Percentiles rank a stretch among this genome's conserved stretches.
Evolutionary conservation across 2,888 invertebrate species (phyloP).

Genomic region (Aphodius granarius): DNA sequence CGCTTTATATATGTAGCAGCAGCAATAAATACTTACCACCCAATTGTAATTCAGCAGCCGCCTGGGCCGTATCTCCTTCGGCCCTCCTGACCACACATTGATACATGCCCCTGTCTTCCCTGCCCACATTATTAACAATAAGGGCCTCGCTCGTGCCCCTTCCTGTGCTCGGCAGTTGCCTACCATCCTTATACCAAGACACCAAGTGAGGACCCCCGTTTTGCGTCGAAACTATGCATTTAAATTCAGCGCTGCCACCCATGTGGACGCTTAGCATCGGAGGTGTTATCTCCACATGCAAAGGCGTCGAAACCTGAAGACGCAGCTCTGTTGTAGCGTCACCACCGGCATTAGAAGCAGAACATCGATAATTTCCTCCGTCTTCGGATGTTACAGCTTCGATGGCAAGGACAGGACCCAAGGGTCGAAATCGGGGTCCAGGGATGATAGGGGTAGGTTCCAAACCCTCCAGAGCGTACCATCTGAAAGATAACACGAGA

Average conservation of each 20-base stretch:
- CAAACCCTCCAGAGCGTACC: slow-evolving; percentile 68
- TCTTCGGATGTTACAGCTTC: slow-evolving; percentile 73
- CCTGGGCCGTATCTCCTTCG: slow-evolving; percentile 76
- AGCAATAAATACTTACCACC: slow-evolving; percentile 57
- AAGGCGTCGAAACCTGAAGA: slow-evolving; percentile 65
- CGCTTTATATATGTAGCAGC: not conserved
- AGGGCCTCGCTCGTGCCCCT: slow-evolving; percentile 65
- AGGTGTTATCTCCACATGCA: slow-evolving; percentile 69
- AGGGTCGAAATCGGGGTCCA: slow-evolving; percentile 65
- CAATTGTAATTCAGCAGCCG: slow-evolving; percentile 72
- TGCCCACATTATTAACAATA: slow-evolving; percentile 66
- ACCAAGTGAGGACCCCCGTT: slow-evolving; percentile 56
- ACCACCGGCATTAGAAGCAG: slow-evolving; percentile 70
- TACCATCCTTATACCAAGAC: slow-evolving; percentile 66
- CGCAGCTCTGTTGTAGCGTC: slow-evolving; percentile 70
- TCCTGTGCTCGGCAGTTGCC: slow-evolving; percentile 67
- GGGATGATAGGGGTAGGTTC: slow-evolving; percentile 66
- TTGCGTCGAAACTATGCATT: slow-evolving; percentile 61
- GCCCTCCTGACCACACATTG: slow-evolving; percentile 72
- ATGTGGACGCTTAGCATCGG: slow-evolving; percentile 71
- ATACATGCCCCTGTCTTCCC: slow-evolving; percentile 77
- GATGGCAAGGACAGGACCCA: slow-evolving; percentile 70
- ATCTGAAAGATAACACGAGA: slow-evolving; percentile 54
- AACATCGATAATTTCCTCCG: slow-evolving; percentile 68
- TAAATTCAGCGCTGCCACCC: slow-evolving; percentile 73